These are phyloP conservation scores for Notoglanidium macrostoma DNA, from an alignment of 2,797 vertebrate species.

Conservation along the genomic window DNA sequence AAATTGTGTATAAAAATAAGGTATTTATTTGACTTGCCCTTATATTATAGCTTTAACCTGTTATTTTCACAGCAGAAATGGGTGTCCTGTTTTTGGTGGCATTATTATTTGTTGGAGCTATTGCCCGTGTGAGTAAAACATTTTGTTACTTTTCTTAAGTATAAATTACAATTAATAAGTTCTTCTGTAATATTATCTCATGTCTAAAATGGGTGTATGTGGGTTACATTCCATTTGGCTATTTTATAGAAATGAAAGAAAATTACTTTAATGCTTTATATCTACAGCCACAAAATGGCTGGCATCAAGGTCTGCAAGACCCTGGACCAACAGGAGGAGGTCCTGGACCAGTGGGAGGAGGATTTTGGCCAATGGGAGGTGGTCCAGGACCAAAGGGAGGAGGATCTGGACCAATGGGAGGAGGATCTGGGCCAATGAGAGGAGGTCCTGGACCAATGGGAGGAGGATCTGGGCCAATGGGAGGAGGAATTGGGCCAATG, in stretches of 20 bases:
- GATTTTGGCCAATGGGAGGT: too few species aligned
- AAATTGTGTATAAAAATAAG: background rate
- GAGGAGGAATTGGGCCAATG: background rate
- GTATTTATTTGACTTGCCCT: background rate
- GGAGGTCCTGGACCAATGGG: background rate
- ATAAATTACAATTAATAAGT: background rate
- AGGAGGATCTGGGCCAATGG: background rate
- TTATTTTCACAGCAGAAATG: slow-evolving; percentile 34
- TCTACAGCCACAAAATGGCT: slow-evolving; percentile 5
- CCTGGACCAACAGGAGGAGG: background rate
- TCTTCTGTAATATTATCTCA: background rate
- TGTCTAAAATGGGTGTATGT: background rate
- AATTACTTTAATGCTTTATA: background rate
- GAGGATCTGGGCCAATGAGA: background rate
- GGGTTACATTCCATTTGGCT: background rate
- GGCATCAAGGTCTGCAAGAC: background rate
- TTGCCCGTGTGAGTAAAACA: slow-evolving; percentile 58
- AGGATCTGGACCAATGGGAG: background rate
- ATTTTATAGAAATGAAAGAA: background rate
- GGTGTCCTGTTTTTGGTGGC: slow-evolving; percentile 37
- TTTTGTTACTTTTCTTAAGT: background rate
- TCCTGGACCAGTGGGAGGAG: background rate
- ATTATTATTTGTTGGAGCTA: slow-evolving; percentile 57
- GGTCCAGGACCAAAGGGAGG: background rate
- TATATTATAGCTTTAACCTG: background rate